Evolutionary conservation across 2,888 invertebrate species (phyloP), one percentile per base, ranked within the genome.

Genomic region (Alsophila aescularia): DNA sequence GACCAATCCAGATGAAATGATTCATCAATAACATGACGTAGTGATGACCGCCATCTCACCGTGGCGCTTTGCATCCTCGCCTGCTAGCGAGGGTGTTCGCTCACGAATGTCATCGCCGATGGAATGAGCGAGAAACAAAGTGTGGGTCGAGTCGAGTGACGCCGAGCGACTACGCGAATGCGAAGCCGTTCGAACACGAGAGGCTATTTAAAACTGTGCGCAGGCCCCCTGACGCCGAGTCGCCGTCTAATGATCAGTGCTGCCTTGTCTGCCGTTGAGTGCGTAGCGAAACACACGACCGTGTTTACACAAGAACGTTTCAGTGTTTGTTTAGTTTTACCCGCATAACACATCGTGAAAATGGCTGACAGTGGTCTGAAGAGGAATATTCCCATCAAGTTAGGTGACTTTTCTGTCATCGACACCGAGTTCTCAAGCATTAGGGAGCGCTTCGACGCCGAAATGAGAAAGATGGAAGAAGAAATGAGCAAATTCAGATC

Each of bases 401-500:
- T 97, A 88, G 96, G 97, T 73, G 98, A 98, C 90, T 97, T 97
- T 93, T 97, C 97, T 92, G 97, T 98, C 84, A 96, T 98, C 92
- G 98, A 98, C 91, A 96, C 96, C 70, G 98, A 98, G 92, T 98
- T 98, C 93, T 96, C 97, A 81, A 98, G 96, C 92, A 98, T 99
- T 85, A 94, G 98, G 79, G 98, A 98, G 87, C 93, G 97, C 72
- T 98, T 98, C 89, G 98, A 98, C 89, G 95, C 96, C 65, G 98
- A 99, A 93, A 98, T 99, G 98, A 94, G 96, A 78, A 97, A 98
- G 92, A 98, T 99, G 97, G 98, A 99, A 93, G 98, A 98, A 79
- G 98, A 98, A 93, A 98, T 98, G 98, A 95, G 96, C 85, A 96
- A 96, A 92, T 98, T 98, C 93, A 94, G 98, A 75, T 96, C 96